Evolutionary conservation across 2,888 invertebrate genomes (phyloP), one percentile per base, ranked within the genome.

Genomic region (Ectemnius cavifrons): DNA sequence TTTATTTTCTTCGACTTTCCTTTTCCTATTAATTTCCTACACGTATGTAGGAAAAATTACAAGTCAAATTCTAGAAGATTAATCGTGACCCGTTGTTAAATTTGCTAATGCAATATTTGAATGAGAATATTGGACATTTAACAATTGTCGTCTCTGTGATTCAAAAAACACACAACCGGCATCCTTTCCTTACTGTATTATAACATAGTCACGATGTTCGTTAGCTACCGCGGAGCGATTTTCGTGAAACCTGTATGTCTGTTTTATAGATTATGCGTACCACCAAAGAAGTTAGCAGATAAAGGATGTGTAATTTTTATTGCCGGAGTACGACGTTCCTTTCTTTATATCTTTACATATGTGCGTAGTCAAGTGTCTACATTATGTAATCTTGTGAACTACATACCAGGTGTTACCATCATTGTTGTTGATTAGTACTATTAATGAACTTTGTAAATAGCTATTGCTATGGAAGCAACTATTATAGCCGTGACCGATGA

Each of bases 61-160:
- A 67, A 20, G 56, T 61, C 63, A 66, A 58, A 37, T 37, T 37
- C 37, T 37, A 72, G 60, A 13, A 56, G 68, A 77, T 52, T 16
- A 47, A 28, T 65, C 65, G 61, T 64, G 14, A 64, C 52, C 68
- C 63, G 27, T 70, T 73, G 71, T 18, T 71, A 69, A 20, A 67
- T 63, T 63, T 52, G 68, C 58, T 49, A 78, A 20, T 72, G 47
- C 23, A 73, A 71, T 74, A 75, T 13, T 74, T 74, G 63, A 62
- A 46, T 5, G 63, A 63, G 58, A 20, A 61, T 59, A 16, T 18
- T 67, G 64, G 57, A 46, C 61, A 45, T 72, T 63, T 72, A 65
- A 74, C 64, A 69, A 73, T 47, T 71, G 71, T 71, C 66, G 62
- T 52, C 70, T 52, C 79, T 82, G 81, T 82, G 78, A 82, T 82